Base-by-base conservation (phyloP, 1,140 invertebrate species). In the Drosophila murphyi region DNA sequence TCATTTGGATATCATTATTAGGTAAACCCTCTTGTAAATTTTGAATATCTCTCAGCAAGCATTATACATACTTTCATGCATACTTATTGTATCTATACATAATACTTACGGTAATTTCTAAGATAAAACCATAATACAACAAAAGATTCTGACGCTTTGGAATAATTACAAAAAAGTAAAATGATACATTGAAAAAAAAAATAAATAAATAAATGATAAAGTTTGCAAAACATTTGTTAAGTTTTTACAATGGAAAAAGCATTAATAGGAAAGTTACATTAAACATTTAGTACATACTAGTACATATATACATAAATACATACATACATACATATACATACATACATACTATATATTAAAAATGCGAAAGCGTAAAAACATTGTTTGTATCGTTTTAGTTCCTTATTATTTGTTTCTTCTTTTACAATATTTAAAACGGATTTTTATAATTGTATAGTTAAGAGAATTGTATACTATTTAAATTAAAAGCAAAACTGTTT, bases 401-500 rank as follows among this genome's bases (percentile, higher is more conserved):
- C 64, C 8, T n/a, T 31, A 45, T 52, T 65, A 45, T 59, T 55
- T 69, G 72, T 55, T 78, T 69, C 56, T 63, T 35, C 39, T 78
- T 71, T 74, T 72, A 52, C 51, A 48, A 20, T 60, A 63, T 77
- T 80, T 61, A 51, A 70, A 83, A 83, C 70, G 67, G 73, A 89
- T 83, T 88, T 20, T 88, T 83, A 77, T 51, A 82, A 88, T 89
- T 88, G 85, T 88, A 89, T 89, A 89, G 80, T 71, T 88, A 88
- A 88, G 85, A 64, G 71, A 88, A 88, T 88, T 88, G 85, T 88
- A 88, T 88, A 88, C 85, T 88, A 88, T 85, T 88, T 85, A 72
- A 86, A 78, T 69, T 73, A 86, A 85, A 80, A 60, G 61, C 32
- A 77, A 88, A 80, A 75, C 69, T 81, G 80, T 88, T 88, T 85